Base-by-base conservation (phyloP, 2,113 vertebrate species). In the Marcusenius ussheri region DNA sequence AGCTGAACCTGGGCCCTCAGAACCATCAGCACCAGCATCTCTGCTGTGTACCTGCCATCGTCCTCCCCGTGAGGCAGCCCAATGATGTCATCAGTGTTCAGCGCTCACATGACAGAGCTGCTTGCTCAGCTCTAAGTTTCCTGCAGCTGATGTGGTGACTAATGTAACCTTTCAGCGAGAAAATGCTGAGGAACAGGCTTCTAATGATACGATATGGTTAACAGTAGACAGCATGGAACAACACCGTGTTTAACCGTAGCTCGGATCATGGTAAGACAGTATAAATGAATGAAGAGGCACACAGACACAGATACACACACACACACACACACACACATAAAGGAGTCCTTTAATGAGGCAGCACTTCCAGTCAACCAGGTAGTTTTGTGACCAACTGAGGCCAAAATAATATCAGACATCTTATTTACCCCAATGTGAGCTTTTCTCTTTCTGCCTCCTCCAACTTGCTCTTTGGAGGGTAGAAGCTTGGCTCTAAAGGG, bases 361-460 rank as follows among this genome's bases (percentile, higher is more conserved):
- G 66, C 15, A 77, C 66, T 74, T 11, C 66, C 3, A 35, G 74
- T 42, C 17, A 80, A 80, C 2, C 13, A 39, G 70, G 70, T 39
- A 77, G 31, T 35, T 77, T 39, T 27, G n/a, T n/a, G 62, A n/a
- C 3, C 1, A 27, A 4, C 1, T 31, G 56, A n/a, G 6, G 21
- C 56, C 56, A 58, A 24, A 58, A 58, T n/a, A n/a, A n/a, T 5
- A 19, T 9, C 56, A 62, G 56, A 58, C 2, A 8, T n/a, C 8
- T 62, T 62, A 8, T 62, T 62, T 24, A 62, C 8, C 56, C 56
- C 56, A n/a, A 9, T 9, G 56, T 8, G 56, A 62, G 7, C 2
- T 3, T 62, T 56, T n/a, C 24, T n/a, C 7, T 62, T n/a, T 5
- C 19, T 0, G 0, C 0, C 2, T 2, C 19, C 0, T 3, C 53